A percentile compares a stretch with the other conserved stretches of the same genome.
These are phyloP conservation scores for Hecatera dysodea DNA, from an alignment of 2,888 invertebrate genomes.

Conservation along the genomic window DNA sequence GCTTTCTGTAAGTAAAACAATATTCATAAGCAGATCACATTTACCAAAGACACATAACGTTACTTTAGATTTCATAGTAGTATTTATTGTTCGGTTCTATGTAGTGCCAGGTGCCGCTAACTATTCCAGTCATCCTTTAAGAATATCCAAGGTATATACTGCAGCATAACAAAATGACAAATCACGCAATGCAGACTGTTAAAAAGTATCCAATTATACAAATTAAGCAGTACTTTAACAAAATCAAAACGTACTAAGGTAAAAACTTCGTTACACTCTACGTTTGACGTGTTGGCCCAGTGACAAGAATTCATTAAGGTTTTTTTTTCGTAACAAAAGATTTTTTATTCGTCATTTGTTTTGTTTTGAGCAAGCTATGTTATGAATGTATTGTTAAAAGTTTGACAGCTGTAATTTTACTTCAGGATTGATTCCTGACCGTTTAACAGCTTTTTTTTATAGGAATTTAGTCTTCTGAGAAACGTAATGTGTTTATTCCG, in stretches of 20 bases:
- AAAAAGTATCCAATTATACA: constrained; percentile 56
- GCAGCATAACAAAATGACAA: constrained; percentile 9
- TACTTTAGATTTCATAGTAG: too few species aligned
- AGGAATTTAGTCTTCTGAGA: too few species aligned
- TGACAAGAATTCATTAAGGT: constrained; percentile 71
- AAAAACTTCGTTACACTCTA: constrained; percentile 54
- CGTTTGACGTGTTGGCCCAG: constrained; percentile 66
- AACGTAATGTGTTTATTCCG: too few species aligned
- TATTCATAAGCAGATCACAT: not conserved
- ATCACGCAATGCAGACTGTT: constrained; percentile 51
- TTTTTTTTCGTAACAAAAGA: constrained; percentile 38
- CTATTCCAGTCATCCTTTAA: not conserved
- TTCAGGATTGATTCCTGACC: too few species aligned
- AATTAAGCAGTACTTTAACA: constrained; percentile 59
- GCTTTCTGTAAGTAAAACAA: not conserved
- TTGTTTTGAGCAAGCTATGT: constrained; percentile 6
- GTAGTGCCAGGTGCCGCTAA: not conserved
- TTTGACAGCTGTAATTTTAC: too few species aligned
- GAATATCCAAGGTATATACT: not conserved
- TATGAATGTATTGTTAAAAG: not conserved
- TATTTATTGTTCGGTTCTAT: not conserved
- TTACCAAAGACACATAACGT: too few species aligned
- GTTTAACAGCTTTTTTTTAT: too few species aligned
- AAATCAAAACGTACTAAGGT: constrained; percentile 59
- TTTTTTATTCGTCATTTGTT: constrained; percentile 20